Conservation (phyloP, 2,797 vertebrate genomes). For the Chloroceryle inda region DNA sequence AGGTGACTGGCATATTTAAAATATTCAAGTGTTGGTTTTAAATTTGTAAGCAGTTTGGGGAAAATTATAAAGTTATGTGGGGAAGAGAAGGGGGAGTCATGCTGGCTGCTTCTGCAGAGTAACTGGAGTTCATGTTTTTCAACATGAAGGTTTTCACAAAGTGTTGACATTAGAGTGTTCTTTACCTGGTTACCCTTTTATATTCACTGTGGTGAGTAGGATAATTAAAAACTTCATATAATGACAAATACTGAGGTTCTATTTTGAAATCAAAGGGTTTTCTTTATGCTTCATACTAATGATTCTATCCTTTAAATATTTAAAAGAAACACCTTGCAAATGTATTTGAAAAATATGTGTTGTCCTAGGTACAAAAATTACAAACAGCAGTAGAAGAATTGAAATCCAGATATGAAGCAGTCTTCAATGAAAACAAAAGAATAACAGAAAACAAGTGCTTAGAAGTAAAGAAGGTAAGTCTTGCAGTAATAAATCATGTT, state of each 20-base stretch:
- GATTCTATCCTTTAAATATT: background rate
- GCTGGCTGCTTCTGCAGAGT: background rate
- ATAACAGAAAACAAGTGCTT: constrained; percentile 72
- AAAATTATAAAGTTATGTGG: background rate
- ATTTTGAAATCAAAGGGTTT: background rate
- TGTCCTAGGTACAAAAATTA: constrained; percentile 82
- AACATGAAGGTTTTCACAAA: too few species aligned
- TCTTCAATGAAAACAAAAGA: constrained; percentile 77
- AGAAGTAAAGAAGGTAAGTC: constrained; percentile 80
- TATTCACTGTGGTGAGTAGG: background rate
- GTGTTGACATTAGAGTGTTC: background rate
- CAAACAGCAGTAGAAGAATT: constrained; percentile 80
- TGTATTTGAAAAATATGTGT: background rate
- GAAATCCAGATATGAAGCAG: constrained; percentile 76
- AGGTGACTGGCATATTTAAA: constrained; percentile 77
- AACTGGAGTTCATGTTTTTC: background rate
- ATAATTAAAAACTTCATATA: background rate
- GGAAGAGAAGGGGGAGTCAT: background rate
- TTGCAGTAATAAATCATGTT: background rate
- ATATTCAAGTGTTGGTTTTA: background rate
- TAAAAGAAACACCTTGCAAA: background rate
- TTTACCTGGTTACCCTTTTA: background rate
- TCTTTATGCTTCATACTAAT: background rate
- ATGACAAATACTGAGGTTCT: background rate
- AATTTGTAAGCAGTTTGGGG: background rate